Evolutionary conservation across 2,888 invertebrate genomes (phyloP), one percentile per base, ranked within the genome.

Genomic region (Dyspetes luteomarginatus): DNA sequence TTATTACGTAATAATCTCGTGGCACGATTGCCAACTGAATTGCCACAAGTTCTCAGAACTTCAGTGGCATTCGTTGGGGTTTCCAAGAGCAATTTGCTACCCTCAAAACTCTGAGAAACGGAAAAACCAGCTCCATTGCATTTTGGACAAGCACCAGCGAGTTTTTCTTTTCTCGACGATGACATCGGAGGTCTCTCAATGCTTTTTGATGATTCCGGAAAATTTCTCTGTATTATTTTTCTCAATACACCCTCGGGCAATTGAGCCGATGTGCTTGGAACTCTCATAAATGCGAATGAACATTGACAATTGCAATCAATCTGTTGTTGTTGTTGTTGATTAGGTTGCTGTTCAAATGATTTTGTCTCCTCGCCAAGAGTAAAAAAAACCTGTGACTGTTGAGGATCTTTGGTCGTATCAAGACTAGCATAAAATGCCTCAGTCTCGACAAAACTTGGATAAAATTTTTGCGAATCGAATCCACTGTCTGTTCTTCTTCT

Each of bases 11-110:
- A 45, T n/a, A 87, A 81, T 56, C 86, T 64, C 55, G 82, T 81
- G 7, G 87, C 83, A 3, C 82, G 86, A 67, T 81, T 86, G 7
- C 85, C 82, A 0, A 85, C 85, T 3, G 83, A 85, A 56, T 69
- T 84, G 9, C 86, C 88, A 17, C 91, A 91, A 2, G 89, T 89
- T 2, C 90, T 85, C n/a, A 91, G 81, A 92, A 96, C 93, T 88
- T 96, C 96, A 0, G 96, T 96, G 36, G 96, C 96, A 90, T 96
- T 96, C 0, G 96, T 96, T 0, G 96, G 96, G 0, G 96, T 96
- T 88, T 96, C 96, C 50, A 96, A 92, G 82, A 90, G 79, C 15
- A 89, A 83, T 60, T 89, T 91, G 12, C 82, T 84, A 12, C 83
- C 84, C 15, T 87, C 89, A 28, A 85, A 87, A 69, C 82, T 86